Evolutionary conservation across 2,113 vertebrate genomes (phyloP).

Genomic region (Myotis yumanensis): DNA sequence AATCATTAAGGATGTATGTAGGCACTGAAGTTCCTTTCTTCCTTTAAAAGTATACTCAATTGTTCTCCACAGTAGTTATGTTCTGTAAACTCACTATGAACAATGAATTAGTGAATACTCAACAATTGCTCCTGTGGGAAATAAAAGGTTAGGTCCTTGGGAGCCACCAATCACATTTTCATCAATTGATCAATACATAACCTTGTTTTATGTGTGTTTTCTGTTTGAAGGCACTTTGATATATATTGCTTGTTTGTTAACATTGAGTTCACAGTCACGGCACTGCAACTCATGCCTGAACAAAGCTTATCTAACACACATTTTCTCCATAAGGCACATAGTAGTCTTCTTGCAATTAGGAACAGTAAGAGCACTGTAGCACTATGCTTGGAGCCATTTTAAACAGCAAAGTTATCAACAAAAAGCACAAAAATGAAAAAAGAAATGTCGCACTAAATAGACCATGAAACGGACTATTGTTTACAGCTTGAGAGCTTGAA

Average conservation of each 20-base stretch:
- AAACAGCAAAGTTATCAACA: conserved; percentile 29
- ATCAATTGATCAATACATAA: background rate
- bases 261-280: background rate
- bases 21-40: background rate
- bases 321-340: background rate
- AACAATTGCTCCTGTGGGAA: background rate
- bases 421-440: background rate
- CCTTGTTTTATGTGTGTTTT: background rate
- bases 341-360: background rate
- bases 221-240: background rate
- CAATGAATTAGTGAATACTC: background rate
- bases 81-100: background rate
- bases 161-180: background rate
- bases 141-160: background rate
- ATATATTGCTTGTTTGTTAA: background rate
- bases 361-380: background rate
- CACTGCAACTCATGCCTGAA: background rate
- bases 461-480: background rate
- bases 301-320: background rate
- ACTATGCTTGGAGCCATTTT: background rate
- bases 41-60: background rate
- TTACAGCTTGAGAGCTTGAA: background rate
- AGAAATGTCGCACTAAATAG: background rate
- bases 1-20: background rate
- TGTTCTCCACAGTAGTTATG: background rate